Evolutionary conservation across 2,797 vertebrate genomes (phyloP), one percentile per base, ranked within the genome.

Genomic region (Podargus strigoides): DNA sequence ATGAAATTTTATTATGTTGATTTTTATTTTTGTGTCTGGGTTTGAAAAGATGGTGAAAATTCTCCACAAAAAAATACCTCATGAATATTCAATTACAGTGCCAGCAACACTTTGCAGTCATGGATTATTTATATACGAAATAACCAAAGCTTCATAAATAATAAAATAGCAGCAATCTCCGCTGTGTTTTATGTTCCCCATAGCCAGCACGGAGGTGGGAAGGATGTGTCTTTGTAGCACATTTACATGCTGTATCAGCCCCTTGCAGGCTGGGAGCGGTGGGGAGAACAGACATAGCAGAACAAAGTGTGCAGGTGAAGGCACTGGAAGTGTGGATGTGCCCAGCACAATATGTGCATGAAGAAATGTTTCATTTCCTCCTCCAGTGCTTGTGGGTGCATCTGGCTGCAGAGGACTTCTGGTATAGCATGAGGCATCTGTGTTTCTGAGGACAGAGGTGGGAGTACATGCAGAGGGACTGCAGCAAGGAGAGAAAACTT

Each of bases 91-190:
- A 94, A 70, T 89, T 44, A 75, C 63, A 39, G 87, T 39, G 66
- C 95, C 91, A 64, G 90, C 87, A 95, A 82, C 93, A 79, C 95
- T 97, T 98, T 97, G 95, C 97, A 94, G 95, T 83, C 96, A 97
- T 98, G 77, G 97, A 97, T 98, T 98, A 98, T 98, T 98, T 97
- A 98, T 98, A 96, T 15, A 83, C 6, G 93, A 96, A 97, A 97
- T 97, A 97, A 97, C 83, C 79, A 95, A 97, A 97, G 96, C 96
- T 91, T 97, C 97, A 98, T 98, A 97, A 97, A 98, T 98, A 98
- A 98, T 97, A 83, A 89, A 98, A 76, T n/a, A 86, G 89, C 86
- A 95, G 83, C 84, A 60, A 82, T 96, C 90, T 95, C 93, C 1
- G 14, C 89, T 94, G 89, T 82, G 77, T 82, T 94, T 95, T 79